phyloP scores from a whole-genome alignment of 2,113 vertebrate species.

The Planiliza haematocheilus region DNA sequence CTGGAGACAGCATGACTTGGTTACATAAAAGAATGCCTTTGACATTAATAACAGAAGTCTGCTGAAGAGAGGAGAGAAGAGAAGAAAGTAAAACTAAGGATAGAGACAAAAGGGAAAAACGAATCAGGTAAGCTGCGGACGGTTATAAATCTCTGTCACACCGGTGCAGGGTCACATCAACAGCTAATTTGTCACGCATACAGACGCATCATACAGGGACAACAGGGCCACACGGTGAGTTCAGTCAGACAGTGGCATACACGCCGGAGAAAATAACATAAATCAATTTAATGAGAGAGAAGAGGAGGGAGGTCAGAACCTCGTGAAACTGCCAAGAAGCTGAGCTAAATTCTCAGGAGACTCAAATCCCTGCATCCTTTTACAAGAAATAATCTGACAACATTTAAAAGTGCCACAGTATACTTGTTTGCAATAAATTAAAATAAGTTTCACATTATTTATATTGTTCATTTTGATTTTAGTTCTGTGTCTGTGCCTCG shows the following conservation, averaged over 20 bases:
- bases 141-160: slow-evolving; percentile 39
- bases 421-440: too few species aligned
- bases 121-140: slow-evolving; percentile 10
- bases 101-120: slow-evolving; percentile 1
- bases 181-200: slow-evolving; percentile 44
- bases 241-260: slow-evolving; percentile 40
- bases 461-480: too few species aligned
- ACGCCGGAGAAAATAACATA: slow-evolving; percentile 10
- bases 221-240: slow-evolving; percentile 34
- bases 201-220: slow-evolving; percentile 32
- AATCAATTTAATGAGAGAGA: slow-evolving; percentile 36
- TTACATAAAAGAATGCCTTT: slow-evolving; percentile 17
- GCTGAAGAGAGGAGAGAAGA: background rate
- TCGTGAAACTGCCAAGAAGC: slow-evolving; percentile 5
- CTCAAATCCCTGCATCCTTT: background rate
- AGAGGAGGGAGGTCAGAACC: background rate
- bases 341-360: background rate
- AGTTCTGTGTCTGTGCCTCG: too few species aligned
- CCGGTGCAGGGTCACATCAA: slow-evolving; percentile 11
- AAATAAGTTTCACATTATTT: too few species aligned
- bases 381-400: background rate
- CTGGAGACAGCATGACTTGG: slow-evolving; percentile 26
- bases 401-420: too few species aligned
- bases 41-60: slow-evolving; percentile 29
- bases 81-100: background rate